Evolutionary conservation across 2,797 vertebrate species (phyloP), one percentile per base, ranked within the genome.

Genomic region (Menidia menidia): DNA sequence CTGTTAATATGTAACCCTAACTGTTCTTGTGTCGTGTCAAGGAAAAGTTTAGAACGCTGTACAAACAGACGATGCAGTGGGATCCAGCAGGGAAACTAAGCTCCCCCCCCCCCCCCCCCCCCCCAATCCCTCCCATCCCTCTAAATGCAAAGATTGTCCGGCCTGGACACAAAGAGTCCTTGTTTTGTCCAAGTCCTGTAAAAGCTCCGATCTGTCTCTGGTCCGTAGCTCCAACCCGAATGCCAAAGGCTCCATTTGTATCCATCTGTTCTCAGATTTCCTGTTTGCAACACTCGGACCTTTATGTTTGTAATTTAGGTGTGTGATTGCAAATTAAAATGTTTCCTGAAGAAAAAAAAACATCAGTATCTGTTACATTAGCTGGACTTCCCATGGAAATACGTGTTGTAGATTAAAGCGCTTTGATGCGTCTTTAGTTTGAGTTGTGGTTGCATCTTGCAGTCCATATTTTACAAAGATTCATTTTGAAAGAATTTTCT

Each of bases 1-100:
- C 33, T 52, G 89, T 89, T 84, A 88, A 89, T 87, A 33, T 82
- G 91, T 89, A 82, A 90, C 73, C 14, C 32, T 7, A 41, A 39
- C 6, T 7, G 10, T 51, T 56, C 30, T 16, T 5, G 33, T 15
- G 66, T 60, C 62, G 59, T 60, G 64, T 19, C 60, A 55, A 82
- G 52, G 18, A 58, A 55, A 9, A 47, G 68, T 74, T 80, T 35
- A 53, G 64, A 68, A 68, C 7, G 48, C 68, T 19, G 57, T 80
- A 69, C 75, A 89, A 78, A 83, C 84, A 68, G 25, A 59, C 19
- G 68, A 66, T 47, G 69, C 64, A 47, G 30, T 60, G 51, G 58
- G 71, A 60, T 53, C 6, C 10, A 47, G 66, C 59, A 50, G 73
- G 13, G 16, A 50, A 61, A 50, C 25, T n/a, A 2, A 68, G 67